A percentile compares a stretch with the other conserved stretches of the same genome.
phyloP scores from a whole-genome alignment of 1,140 invertebrate genomes.

The Lasaia peninsularis region DNA sequence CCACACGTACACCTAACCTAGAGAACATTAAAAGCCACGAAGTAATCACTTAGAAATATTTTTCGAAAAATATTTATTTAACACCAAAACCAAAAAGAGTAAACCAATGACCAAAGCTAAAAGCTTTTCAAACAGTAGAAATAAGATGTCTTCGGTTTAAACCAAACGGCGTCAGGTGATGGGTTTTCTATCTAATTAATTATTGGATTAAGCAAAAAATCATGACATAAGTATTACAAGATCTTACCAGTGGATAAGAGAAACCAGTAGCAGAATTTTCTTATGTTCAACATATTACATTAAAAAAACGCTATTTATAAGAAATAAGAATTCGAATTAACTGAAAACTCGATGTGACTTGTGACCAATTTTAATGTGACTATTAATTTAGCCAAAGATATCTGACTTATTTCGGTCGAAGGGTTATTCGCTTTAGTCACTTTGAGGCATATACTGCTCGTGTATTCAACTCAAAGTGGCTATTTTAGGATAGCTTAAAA shows the following conservation, averaged over 20 bases:
- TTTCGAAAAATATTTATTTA: background rate
- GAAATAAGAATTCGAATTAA: background rate
- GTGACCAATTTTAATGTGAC: too few species aligned
- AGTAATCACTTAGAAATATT: background rate
- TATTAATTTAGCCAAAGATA: too few species aligned
- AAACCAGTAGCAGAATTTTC: background rate
- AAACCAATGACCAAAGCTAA: constrained; percentile 66
- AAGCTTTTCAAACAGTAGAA: constrained; percentile 53
- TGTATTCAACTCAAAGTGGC: too few species aligned
- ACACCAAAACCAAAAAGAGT: constrained; percentile 48
- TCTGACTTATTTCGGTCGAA: too few species aligned
- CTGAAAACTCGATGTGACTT: too few species aligned
- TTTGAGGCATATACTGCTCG: too few species aligned
- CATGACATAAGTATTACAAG: background rate
- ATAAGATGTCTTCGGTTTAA: constrained; percentile 32
- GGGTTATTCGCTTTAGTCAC: too few species aligned
- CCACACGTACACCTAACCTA: background rate
- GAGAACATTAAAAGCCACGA: constrained; percentile 2
- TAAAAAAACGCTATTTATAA: background rate
- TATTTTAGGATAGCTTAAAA: too few species aligned
- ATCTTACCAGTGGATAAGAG: background rate
- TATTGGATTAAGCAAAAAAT: background rate
- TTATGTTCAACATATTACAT: background rate
- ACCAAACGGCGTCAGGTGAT: background rate
- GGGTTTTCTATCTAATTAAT: constrained; percentile 7